phyloP scores from a whole-genome alignment of 2,888 invertebrate genomes.

The Didymodactylos carnosus region DNA sequence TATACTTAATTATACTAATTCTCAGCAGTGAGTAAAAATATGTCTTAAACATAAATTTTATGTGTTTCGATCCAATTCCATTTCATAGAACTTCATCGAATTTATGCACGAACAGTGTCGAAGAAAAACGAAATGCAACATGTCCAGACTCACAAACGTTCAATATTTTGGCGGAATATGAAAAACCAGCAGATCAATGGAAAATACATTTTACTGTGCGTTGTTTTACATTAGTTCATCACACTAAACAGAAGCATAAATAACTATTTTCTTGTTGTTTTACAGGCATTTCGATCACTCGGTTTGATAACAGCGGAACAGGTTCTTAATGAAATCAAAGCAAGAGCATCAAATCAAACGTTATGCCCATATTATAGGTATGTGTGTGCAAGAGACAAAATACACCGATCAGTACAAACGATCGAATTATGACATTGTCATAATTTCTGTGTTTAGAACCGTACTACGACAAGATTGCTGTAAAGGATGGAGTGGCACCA shows the following conservation, averaged over 20 bases:
- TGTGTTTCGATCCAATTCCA: too few species aligned
- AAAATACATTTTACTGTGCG: constrained; percentile 3
- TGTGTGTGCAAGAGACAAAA: too few species aligned
- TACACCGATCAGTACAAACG: too few species aligned
- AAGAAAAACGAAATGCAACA: constrained; percentile 1
- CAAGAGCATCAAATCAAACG: neutral
- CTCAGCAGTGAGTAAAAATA: too few species aligned
- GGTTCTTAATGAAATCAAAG: neutral
- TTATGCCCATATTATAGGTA: constrained; percentile 1
- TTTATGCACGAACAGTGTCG: neutral
- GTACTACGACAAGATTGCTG: neutral
- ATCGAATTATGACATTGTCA: too few species aligned
- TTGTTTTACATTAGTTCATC: neutral
- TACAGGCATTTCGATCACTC: neutral
- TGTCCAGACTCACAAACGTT: neutral
- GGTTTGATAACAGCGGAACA: neutral
- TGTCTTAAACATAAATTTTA: too few species aligned
- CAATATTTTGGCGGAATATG: constrained; percentile 7
- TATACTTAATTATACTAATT: too few species aligned
- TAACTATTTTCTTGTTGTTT: neutral
- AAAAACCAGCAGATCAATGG: neutral
- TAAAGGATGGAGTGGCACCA: neutral
- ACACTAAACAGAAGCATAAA: neutral
- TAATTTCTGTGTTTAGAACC: neutral
- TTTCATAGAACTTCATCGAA: neutral